phyloP scores from a whole-genome alignment of 2,797 vertebrate species.

The Notolepis coatsorum region DNA sequence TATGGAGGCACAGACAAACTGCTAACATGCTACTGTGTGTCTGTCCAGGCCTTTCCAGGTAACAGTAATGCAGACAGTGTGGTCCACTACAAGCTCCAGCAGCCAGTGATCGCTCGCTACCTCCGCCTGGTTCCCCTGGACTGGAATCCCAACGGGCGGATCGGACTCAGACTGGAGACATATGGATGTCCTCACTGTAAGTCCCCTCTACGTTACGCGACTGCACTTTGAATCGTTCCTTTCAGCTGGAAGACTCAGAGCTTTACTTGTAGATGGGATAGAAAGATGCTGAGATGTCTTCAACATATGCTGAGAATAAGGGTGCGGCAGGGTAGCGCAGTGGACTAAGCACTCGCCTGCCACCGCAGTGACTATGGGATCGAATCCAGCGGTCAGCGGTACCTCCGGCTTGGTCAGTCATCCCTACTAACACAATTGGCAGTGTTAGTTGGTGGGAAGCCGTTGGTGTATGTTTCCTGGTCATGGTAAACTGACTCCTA shows the following conservation, averaged over 20 bases:
- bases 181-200: conserved; percentile 95
- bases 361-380: too few species aligned
- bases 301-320: too few species aligned
- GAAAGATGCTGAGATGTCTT: too few species aligned
- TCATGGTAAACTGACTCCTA: too few species aligned
- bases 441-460: too few species aligned
- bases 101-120: conserved; percentile 87
- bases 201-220: conserved; percentile 47
- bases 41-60: conserved; percentile 87
- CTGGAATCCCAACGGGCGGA: conserved; percentile 88
- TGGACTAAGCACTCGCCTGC: too few species aligned
- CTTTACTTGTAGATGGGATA: not conserved
- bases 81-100: conserved; percentile 90
- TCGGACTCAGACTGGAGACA: conserved; percentile 91
- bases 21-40: conserved; percentile 25
- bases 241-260: not conserved
- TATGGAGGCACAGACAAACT: not conserved
- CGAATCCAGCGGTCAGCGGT: too few species aligned
- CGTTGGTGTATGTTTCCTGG: too few species aligned
- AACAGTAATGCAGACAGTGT: conserved; percentile 92
- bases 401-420: too few species aligned
- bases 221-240: not conserved
- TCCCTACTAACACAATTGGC: too few species aligned
- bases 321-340: too few species aligned
- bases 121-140: conserved; percentile 88